phyloP scores from a whole-genome alignment of 2,113 vertebrate species.

The Riparia riparia region DNA sequence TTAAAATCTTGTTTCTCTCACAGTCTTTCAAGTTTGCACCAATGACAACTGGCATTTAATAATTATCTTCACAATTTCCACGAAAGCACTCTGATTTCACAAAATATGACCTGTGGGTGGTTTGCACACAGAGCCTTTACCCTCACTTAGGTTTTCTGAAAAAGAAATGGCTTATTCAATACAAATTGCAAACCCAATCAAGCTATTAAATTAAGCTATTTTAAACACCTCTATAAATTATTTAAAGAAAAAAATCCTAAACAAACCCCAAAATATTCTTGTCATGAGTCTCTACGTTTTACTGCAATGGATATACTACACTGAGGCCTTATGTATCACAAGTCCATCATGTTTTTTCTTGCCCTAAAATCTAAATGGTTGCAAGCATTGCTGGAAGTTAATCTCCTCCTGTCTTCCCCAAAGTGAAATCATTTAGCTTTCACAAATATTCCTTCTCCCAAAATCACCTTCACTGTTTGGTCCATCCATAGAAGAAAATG shows the following conservation, averaged over 20 bases:
- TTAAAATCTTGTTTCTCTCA: background rate
- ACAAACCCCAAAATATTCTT: background rate
- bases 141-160: background rate
- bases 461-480: background rate
- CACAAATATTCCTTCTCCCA: background rate
- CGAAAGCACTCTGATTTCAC: background rate
- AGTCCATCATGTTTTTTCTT: background rate
- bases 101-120: background rate
- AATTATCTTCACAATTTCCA: conserved; percentile 22
- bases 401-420: background rate
- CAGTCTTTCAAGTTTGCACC: background rate
- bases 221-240: background rate
- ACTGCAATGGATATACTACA: background rate
- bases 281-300: background rate
- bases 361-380: background rate
- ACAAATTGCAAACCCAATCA: conserved; percentile 27
- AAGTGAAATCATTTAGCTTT: background rate
- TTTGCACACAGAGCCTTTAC: background rate
- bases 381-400: background rate
- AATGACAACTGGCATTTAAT: conserved; percentile 11
- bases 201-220: background rate
- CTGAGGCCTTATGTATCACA: background rate
- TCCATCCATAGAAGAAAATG: rapidly evolving
- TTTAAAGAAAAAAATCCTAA: background rate
- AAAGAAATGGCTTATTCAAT: background rate